phyloP scores from a whole-genome alignment of 2,888 invertebrate genomes.

The Mylabris sibirica region DNA sequence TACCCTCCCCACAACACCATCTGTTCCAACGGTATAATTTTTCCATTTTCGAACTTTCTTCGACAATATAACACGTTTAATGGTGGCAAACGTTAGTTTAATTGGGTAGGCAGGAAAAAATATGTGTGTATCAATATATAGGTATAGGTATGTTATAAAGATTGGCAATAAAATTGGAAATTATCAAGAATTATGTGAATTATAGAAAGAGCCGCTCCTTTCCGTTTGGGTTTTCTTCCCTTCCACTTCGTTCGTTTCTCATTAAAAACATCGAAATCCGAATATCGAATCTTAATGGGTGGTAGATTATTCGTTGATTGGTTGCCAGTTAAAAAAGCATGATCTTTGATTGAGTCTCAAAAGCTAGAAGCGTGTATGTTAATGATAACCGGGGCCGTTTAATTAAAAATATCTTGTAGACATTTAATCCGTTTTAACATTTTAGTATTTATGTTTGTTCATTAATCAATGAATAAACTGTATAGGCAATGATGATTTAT shows the following conservation, averaged over 20 bases:
- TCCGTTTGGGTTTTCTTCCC: background rate
- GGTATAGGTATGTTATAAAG: no score
- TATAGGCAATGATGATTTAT: background rate
- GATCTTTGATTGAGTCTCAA: background rate
- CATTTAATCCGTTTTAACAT: conserved; percentile 6
- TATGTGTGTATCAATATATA: background rate
- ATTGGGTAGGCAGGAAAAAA: background rate
- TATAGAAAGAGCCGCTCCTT: background rate
- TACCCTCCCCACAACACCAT: conserved; percentile 24
- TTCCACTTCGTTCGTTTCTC: background rate
- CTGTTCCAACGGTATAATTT: conserved; percentile 20
- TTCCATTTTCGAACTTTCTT: conserved; percentile 13
- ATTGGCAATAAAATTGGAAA: conserved; percentile 2
- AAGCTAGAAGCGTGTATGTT: background rate
- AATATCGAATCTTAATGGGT: background rate
- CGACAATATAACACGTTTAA: conserved; percentile 7
- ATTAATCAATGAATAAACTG: background rate
- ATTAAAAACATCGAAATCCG: background rate
- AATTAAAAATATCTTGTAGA: conserved; percentile 11
- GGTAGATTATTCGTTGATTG: conserved; percentile 5
- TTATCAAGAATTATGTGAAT: background rate
- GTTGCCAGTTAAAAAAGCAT: background rate
- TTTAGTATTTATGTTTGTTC: conserved; percentile 8
- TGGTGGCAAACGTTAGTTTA: conserved; percentile 17
- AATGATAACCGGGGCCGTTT: conserved; percentile 2